Evolutionary conservation across 1,140 invertebrate genomes (phyloP).

Genomic region (Drosophila malerkotliana): DNA sequence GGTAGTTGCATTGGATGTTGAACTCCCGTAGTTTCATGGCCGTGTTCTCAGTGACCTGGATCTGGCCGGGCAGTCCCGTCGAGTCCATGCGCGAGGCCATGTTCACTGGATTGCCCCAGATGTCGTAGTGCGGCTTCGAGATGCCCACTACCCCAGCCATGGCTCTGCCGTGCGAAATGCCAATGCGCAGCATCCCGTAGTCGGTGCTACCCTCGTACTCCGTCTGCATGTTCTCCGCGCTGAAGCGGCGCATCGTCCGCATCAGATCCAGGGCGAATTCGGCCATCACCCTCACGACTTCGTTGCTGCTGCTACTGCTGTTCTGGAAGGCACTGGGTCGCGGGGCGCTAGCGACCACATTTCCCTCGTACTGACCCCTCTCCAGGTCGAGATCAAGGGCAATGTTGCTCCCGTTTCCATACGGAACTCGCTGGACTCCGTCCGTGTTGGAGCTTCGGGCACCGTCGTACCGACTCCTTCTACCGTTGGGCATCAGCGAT

Average conservation of each 20-base stretch:
- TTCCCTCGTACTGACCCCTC: constrained; percentile 66
- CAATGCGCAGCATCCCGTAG: constrained; percentile 86
- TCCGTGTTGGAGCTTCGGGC: constrained; percentile 41
- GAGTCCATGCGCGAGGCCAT: constrained; percentile 97
- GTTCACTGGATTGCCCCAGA: constrained; percentile 98
- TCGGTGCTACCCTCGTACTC: constrained; percentile 84
- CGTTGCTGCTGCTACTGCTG: constrained; percentile 36
- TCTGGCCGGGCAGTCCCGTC: constrained; percentile 90
- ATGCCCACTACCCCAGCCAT: constrained; percentile 96
- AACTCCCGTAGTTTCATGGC: constrained; percentile 88
- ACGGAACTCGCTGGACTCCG: constrained; percentile 56
- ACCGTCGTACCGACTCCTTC: constrained; percentile 72
- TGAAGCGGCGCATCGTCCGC: constrained; percentile 73
- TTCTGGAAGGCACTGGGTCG: constrained; percentile 25
- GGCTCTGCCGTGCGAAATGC: constrained; percentile 92
- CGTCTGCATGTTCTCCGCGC: constrained; percentile 80
- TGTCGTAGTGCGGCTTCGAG: constrained; percentile 92
- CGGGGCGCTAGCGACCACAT: constrained; percentile 41
- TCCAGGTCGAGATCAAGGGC: constrained; percentile 64
- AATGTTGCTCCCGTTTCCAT: constrained; percentile 64
- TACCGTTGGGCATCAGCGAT: constrained; percentile 73
- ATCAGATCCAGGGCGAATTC: constrained; percentile 85
- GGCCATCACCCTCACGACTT: constrained; percentile 86
- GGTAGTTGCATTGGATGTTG: constrained; percentile 88
- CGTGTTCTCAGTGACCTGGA: constrained; percentile 91